Evolutionary conservation across 2,113 vertebrate species (phyloP).

Genomic region (Sturnus vulgaris): DNA sequence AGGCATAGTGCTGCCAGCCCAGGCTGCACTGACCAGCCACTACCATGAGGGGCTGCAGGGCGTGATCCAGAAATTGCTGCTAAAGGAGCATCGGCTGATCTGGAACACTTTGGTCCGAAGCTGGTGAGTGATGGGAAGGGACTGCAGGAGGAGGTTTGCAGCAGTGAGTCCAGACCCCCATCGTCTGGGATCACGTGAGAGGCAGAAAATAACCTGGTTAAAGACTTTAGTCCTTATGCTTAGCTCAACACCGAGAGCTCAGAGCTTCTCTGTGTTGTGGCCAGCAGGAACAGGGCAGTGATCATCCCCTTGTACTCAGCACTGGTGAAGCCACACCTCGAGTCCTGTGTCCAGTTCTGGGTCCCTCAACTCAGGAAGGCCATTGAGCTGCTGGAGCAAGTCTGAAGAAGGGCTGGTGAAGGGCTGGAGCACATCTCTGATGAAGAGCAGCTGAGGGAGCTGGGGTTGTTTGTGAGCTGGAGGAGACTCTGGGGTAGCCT

Average conservation of each 20-base stretch:
- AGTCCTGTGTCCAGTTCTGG: not conserved
- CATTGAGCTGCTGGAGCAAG: not conserved
- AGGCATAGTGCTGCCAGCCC: slow-evolving; percentile 80
- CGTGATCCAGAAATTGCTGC: slow-evolving; percentile 81
- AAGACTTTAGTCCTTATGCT: not conserved
- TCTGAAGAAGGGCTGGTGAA: not conserved
- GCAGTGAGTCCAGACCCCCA: accelerated
- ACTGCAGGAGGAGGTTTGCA: not conserved
- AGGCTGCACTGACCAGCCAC: slow-evolving; percentile 74
- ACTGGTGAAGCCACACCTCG: not conserved
- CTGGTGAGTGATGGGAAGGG: slow-evolving; percentile 72
- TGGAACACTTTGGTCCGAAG: slow-evolving; percentile 80
- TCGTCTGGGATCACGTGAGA: not conserved
- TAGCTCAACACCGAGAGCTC: not conserved
- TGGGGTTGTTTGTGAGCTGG: not conserved
- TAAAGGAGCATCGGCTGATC: slow-evolving; percentile 82
- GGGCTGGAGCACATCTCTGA: not conserved
- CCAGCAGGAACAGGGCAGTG: not conserved
- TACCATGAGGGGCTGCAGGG: slow-evolving; percentile 79
- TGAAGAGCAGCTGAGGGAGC: not conserved
- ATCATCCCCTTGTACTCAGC: not conserved
- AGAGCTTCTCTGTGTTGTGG: not conserved
- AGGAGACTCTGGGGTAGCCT: not conserved
- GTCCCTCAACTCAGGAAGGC: not conserved
- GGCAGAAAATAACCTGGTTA: not conserved